A percentile compares a stretch with the other conserved stretches of the same genome.
These are phyloP conservation scores for Barypeithes pellucidus DNA, from an alignment of 2,888 invertebrate genomes.

Conservation along the genomic window DNA sequence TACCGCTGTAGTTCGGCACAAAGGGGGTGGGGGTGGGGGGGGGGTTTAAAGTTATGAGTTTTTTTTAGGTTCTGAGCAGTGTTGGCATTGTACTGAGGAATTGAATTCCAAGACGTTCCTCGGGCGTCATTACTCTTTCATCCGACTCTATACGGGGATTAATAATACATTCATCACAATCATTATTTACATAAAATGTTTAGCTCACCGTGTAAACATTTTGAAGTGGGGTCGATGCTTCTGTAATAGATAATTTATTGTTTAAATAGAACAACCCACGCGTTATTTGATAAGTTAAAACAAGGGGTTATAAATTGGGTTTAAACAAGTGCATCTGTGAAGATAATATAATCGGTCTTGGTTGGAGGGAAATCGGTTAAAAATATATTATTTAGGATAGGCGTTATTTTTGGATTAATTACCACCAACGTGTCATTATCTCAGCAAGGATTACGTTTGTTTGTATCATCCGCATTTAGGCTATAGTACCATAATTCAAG, in stretches of 20 bases:
- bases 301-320: constrained; percentile 9
- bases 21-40: too few relatives aligned
- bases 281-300: constrained; percentile 19
- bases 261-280: constrained; percentile 32
- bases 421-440: neutral
- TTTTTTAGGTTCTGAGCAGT: too few relatives aligned
- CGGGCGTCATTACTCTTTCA: too few relatives aligned
- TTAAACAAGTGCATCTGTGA: constrained; percentile 18
- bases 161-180: neutral
- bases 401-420: constrained; percentile 6
- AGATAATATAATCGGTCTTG: constrained; percentile 10
- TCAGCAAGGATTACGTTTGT: neutral
- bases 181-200: neutral
- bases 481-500: too few relatives aligned
- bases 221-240: constrained; percentile 15
- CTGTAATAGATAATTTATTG: constrained; percentile 19
- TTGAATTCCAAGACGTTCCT: too few relatives aligned
- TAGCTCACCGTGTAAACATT: constrained; percentile 5
- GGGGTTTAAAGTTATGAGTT: too few relatives aligned
- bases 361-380: constrained; percentile 9
- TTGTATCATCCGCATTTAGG: too few relatives aligned
- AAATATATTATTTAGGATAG: constrained; percentile 9
- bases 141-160: too few relatives aligned
- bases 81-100: too few relatives aligned
- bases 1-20: too few relatives aligned